Evolutionary conservation across 92 coral and sea anemone species (phyloP).

Genomic region (Phenganax marumi): DNA sequence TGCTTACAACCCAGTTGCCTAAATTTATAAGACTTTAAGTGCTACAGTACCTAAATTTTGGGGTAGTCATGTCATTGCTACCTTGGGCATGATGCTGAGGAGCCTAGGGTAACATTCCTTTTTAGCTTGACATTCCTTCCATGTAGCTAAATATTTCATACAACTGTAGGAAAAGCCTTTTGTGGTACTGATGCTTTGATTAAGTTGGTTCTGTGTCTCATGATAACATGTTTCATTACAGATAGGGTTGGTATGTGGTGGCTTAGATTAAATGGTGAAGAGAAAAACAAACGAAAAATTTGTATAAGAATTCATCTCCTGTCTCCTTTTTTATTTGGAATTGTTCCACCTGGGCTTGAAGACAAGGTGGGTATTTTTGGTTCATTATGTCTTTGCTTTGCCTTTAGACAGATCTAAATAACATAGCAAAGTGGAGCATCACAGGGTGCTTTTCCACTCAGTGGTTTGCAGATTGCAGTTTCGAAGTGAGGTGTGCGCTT

Average conservation of each 20-base stretch:
- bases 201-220: no score
- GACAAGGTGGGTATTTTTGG: constrained; percentile 68
- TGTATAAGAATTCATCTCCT: constrained; percentile 80
- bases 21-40: not conserved
- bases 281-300: constrained; percentile 62
- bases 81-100: no score
- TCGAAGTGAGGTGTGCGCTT: not conserved
- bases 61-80: no score
- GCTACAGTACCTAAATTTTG: not conserved
- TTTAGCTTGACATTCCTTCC: no score
- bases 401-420: no score
- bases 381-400: not conserved
- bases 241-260: constrained; percentile 83
- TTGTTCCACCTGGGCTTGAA: constrained; percentile 65
- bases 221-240: constrained; percentile 8
- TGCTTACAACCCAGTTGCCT: no score
- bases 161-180: no score
- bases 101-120: no score
- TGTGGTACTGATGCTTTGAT: no score
- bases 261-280: constrained; percentile 59
- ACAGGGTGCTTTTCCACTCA: not conserved
- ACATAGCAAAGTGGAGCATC: not conserved
- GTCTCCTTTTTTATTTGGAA: constrained; percentile 88
- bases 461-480: not conserved
- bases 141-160: no score